phyloP scores from a whole-genome alignment of 2,797 vertebrate species.

The Cuculus canorus region DNA sequence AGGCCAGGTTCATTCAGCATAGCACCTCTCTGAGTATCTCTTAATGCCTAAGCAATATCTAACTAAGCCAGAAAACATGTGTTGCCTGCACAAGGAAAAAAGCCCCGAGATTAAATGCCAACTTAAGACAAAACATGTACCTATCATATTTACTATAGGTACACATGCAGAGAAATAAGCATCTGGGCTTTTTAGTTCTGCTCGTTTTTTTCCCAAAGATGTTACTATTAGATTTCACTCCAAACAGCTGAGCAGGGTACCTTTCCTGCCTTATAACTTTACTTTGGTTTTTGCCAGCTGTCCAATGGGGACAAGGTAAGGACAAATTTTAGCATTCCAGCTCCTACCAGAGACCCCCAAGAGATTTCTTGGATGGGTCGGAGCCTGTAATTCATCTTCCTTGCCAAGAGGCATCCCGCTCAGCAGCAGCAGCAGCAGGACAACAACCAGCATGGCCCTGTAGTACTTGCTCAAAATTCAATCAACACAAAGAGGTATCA shows the following conservation, averaged over 20 bases:
- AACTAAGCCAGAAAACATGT: background rate
- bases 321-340: background rate
- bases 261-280: background rate
- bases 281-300: background rate
- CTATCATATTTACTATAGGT: background rate
- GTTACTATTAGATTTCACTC: background rate
- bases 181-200: background rate
- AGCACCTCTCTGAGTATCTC: background rate
- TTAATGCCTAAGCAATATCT: background rate
- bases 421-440: background rate
- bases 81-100: background rate
- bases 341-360: background rate
- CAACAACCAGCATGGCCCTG: rapidly evolving
- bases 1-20: background rate
- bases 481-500: background rate
- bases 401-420: background rate
- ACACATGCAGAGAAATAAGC: background rate
- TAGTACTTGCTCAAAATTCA: background rate
- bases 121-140: background rate
- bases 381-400: background rate
- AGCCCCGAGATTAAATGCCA: background rate
- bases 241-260: background rate
- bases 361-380: background rate
- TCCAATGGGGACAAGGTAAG: background rate
- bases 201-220: background rate